Conservation (phyloP, 1,140 invertebrate genomes). For the Globodera rostochiensis region DNA sequence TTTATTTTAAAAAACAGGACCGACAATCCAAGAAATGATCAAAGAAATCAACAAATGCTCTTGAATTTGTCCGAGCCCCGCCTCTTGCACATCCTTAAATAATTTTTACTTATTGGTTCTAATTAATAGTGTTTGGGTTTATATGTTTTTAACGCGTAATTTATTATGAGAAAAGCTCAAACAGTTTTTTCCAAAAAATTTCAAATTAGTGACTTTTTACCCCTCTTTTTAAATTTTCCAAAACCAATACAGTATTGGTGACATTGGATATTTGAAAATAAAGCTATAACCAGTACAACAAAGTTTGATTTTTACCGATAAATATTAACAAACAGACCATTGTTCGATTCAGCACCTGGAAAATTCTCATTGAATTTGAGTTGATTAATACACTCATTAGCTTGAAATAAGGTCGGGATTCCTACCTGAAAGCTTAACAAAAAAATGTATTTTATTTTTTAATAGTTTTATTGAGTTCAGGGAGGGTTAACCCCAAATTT, state of each 20-base stretch:
- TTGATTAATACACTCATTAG: constrained; percentile 1
- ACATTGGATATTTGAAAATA: no score
- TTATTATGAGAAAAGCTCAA: no score
- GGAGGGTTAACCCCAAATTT: background rate
- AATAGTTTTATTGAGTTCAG: background rate
- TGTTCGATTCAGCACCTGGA: constrained; percentile 58
- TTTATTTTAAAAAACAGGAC: background rate
- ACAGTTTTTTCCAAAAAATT: background rate
- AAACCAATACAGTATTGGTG: no score
- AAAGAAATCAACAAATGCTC: constrained; percentile 47
- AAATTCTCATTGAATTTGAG: constrained; percentile 39
- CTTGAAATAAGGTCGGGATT: background rate
- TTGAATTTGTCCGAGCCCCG: constrained; percentile 18
- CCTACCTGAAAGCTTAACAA: constrained; percentile 23
- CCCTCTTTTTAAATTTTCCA: no score
- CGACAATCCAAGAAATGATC: constrained; percentile 56
- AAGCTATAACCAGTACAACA: no score
- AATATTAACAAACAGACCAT: constrained; percentile 29
- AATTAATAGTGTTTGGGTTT: background rate
- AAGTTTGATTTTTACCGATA: no score
- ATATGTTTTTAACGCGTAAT: no score
- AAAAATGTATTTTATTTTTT: constrained; percentile 1
- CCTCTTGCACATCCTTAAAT: constrained; percentile 11
- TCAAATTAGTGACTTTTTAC: no score
- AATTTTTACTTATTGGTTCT: background rate